Conservation (phyloP, 2,113 vertebrate species). For the Pseudorhombus dupliciocellatus region DNA sequence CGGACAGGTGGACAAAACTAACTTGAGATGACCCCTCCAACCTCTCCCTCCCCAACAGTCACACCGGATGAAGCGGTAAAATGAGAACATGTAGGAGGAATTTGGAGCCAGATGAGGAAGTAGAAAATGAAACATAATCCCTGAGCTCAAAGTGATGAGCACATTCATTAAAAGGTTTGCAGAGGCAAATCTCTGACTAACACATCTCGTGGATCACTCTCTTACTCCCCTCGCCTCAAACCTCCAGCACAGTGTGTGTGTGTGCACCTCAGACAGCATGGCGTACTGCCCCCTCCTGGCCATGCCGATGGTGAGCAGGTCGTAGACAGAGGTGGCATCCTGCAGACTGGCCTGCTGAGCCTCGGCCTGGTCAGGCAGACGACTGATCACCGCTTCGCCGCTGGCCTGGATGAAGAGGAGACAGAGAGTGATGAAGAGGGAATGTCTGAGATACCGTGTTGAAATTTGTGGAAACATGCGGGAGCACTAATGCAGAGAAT, state of each 20-base stretch:
- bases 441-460: not conserved
- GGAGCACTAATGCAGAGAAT: not conserved
- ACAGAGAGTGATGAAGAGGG: conserved; percentile 4
- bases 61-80: not conserved
- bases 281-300: conserved; percentile 96
- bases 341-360: conserved; percentile 87
- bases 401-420: conserved; percentile 83
- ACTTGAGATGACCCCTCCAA: conserved; percentile 29
- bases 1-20: conserved; percentile 47
- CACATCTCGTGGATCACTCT: conserved; percentile 47
- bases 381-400: conserved; percentile 92
- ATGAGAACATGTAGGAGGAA: not conserved
- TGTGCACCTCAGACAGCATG: conserved; percentile 94
- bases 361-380: conserved; percentile 89
- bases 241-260: conserved; percentile 21
- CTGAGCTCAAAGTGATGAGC: conserved; percentile 46
- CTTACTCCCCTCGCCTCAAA: conserved; percentile 24
- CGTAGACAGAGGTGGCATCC: conserved; percentile 91
- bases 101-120: not conserved
- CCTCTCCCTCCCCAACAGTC: conserved; percentile 29
- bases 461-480: too few species aligned
- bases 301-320: conserved; percentile 95
- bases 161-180: conserved; percentile 64
- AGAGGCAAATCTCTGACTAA: conserved; percentile 60
- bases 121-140: conserved; percentile 46